These are phyloP conservation scores for Brachionus sp. DNA, from an alignment of 1,140 invertebrate species.

Conservation along the genomic window DNA sequence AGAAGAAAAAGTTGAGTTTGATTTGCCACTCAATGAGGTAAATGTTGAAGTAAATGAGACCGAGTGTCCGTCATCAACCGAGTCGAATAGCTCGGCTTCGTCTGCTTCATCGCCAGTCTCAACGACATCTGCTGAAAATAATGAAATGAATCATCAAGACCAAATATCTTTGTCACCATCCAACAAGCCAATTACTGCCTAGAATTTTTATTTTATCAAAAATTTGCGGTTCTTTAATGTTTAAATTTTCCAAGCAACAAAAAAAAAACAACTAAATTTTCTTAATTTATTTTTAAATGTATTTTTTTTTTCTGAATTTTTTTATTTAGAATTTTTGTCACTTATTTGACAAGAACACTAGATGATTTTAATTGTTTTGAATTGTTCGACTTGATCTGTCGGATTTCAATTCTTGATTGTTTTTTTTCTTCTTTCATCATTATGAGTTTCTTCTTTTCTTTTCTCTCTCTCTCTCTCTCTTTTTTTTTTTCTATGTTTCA, in stretches of 20 bases:
- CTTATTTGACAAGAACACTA: neutral
- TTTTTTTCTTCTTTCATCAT: neutral
- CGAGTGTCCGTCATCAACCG: neutral
- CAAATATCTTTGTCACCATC: neutral
- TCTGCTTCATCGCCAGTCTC: conserved; percentile 34
- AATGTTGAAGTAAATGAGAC: conserved; percentile 22
- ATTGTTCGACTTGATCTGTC: neutral
- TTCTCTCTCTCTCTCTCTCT: neutral
- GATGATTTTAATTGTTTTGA: neutral
- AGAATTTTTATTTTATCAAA: neutral
- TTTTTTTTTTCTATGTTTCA: neutral
- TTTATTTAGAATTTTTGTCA: neutral
- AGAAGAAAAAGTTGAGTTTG: neutral
- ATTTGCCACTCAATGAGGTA: conserved; percentile 26
- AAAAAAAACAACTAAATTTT: neutral
- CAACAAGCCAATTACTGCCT: conserved; percentile 22
- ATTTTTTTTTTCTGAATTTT: neutral
- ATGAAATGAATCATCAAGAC: neutral
- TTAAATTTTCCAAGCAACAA: conserved; percentile 7
- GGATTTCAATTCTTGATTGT: neutral
- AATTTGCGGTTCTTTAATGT: neutral
- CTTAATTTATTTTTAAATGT: conserved; percentile 40
- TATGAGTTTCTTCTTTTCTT: neutral
- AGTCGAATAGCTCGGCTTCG: neutral
- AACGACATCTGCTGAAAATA: neutral